These are phyloP conservation scores for Orthonyx spaldingii DNA, from an alignment of 2,113 vertebrate genomes.

Conservation along the genomic window DNA sequence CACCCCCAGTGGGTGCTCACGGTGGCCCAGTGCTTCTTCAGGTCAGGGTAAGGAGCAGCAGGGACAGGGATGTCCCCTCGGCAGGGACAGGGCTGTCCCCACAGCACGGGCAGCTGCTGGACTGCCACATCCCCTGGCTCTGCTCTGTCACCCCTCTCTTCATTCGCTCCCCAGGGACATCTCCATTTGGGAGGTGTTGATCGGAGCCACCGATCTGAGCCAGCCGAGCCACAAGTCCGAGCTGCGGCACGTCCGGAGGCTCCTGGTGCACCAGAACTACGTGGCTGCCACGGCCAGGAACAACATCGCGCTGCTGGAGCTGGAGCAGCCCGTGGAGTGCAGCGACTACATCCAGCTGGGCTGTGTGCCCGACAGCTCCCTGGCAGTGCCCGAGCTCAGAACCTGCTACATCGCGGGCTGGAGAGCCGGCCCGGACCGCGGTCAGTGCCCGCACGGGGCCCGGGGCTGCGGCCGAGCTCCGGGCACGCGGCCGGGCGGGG, in stretches of 20 bases:
- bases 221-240: background rate
- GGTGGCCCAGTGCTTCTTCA: too few species aligned
- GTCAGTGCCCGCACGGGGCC: background rate
- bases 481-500: background rate
- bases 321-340: background rate
- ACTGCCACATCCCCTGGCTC: too few species aligned
- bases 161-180: too few species aligned
- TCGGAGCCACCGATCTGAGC: rapidly evolving
- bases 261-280: rapidly evolving
- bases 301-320: background rate
- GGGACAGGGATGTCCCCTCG: too few species aligned
- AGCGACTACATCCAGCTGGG: background rate
- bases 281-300: rapidly evolving
- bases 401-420: background rate
- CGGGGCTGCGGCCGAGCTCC: too few species aligned
- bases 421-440: background rate
- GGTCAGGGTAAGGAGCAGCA: too few species aligned
- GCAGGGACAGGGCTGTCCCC: too few species aligned
- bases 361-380: background rate
- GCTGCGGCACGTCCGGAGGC: rapidly evolving
- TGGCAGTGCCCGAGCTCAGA: background rate
- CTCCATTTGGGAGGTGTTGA: background rate
- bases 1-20: too few species aligned
- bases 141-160: too few species aligned
- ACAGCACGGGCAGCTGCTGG: too few species aligned